Evolutionary conservation across 2,113 vertebrate genomes (phyloP).

Genomic region (Mustela nigripes): DNA sequence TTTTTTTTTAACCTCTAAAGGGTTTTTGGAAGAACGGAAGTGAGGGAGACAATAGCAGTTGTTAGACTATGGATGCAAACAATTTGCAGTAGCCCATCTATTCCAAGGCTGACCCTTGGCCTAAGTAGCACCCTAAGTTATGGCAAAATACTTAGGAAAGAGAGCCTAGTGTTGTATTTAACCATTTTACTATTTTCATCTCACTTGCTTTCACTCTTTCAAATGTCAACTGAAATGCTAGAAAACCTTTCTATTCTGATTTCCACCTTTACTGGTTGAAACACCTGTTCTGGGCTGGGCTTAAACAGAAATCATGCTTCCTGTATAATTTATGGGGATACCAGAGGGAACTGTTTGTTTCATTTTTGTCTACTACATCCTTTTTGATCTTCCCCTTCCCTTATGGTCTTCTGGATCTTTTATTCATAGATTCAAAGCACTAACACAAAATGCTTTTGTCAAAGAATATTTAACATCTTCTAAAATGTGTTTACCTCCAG

Average conservation of each 20-base stretch:
- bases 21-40: background rate
- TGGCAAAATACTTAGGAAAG: background rate
- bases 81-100: background rate
- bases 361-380: constrained; percentile 69
- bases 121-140: background rate
- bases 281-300: constrained; percentile 57
- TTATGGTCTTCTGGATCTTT: constrained; percentile 78
- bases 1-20: background rate
- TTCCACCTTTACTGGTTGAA: constrained; percentile 35
- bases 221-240: constrained; percentile 54
- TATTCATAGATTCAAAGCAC: constrained; percentile 76
- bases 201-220: constrained; percentile 55
- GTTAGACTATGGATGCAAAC: background rate
- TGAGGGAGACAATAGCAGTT: background rate
- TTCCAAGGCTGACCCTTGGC: background rate
- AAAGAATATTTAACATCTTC: constrained; percentile 64
- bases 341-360: constrained; percentile 69
- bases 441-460: constrained; percentile 72
- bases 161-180: background rate
- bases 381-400: constrained; percentile 77
- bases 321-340: constrained; percentile 65
- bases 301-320: constrained; percentile 64
- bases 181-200: constrained; percentile 33
- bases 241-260: constrained; percentile 35
- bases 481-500: constrained; percentile 58